These are phyloP conservation scores for Columbina picui DNA, from an alignment of 2,113 vertebrate species.

Conservation along the genomic window DNA sequence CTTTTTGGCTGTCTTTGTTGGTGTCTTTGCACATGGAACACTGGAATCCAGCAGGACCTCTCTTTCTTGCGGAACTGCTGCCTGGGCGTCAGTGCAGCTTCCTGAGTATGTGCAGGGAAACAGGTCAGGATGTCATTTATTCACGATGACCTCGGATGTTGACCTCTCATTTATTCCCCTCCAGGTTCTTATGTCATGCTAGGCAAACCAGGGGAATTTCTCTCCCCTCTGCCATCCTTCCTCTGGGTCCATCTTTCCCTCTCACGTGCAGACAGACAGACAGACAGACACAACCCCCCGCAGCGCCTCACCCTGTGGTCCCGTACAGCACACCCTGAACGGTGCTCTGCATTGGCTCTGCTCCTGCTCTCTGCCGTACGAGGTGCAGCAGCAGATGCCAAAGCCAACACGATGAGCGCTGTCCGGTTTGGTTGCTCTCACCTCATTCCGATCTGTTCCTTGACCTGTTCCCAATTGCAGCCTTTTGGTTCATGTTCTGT, in stretches of 20 bases:
- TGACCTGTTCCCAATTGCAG: background rate
- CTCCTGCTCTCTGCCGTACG: background rate
- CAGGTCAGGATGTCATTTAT: background rate
- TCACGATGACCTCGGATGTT: rapidly evolving
- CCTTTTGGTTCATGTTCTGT: background rate
- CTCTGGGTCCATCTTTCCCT: background rate
- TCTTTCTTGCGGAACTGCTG: background rate
- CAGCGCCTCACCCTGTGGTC: rapidly evolving
- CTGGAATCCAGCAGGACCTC: background rate
- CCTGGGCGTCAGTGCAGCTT: background rate
- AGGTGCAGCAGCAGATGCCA: background rate
- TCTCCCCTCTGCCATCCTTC: background rate
- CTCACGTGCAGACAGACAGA: background rate
- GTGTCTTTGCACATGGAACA: background rate
- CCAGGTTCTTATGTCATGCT: background rate
- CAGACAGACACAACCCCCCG: background rate
- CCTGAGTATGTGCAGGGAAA: background rate
- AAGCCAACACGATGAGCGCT: background rate
- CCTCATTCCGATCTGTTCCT: background rate
- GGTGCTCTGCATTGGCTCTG: background rate
- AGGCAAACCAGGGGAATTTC: background rate
- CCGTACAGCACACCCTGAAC: background rate
- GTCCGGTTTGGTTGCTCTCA: background rate
- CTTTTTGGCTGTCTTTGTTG: background rate
- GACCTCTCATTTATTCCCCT: background rate